These are phyloP conservation scores for Thecophora atra DNA, from an alignment of 2,888 invertebrate species.

Conservation along the genomic window DNA sequence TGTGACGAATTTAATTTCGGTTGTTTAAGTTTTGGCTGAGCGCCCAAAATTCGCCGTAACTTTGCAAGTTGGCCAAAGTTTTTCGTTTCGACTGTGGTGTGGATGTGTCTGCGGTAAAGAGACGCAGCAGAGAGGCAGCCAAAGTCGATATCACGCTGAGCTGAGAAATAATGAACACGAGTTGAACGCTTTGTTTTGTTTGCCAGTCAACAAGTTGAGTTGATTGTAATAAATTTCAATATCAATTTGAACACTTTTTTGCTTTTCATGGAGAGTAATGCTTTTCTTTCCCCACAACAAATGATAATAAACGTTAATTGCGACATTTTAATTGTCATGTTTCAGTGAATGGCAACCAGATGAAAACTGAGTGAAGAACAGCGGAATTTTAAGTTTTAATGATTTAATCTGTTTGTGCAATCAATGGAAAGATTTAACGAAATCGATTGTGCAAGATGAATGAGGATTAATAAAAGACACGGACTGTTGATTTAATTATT, in stretches of 20 bases:
- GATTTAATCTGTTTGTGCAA: not conserved
- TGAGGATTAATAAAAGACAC: not conserved
- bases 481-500: not conserved
- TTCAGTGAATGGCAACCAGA: too few relatives aligned
- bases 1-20: conserved; percentile 5
- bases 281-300: too few relatives aligned
- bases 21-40: conserved; percentile 24
- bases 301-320: too few relatives aligned
- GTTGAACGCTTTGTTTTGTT: not conserved
- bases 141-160: not conserved
- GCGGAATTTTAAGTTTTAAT: too few relatives aligned
- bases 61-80: not conserved
- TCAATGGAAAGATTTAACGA: not conserved
- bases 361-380: too few relatives aligned
- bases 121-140: not conserved
- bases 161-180: not conserved
- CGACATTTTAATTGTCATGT: not conserved
- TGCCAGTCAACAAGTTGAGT: not conserved
- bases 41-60: conserved; percentile 11
- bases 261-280: too few relatives aligned
- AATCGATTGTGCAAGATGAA: not conserved
- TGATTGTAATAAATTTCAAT: not conserved
- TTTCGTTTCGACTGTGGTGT: not conserved
- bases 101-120: not conserved
- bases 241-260: too few relatives aligned